These are phyloP conservation scores for Athene cunicularia DNA, from an alignment of 2,113 vertebrate genomes.

Conservation along the genomic window DNA sequence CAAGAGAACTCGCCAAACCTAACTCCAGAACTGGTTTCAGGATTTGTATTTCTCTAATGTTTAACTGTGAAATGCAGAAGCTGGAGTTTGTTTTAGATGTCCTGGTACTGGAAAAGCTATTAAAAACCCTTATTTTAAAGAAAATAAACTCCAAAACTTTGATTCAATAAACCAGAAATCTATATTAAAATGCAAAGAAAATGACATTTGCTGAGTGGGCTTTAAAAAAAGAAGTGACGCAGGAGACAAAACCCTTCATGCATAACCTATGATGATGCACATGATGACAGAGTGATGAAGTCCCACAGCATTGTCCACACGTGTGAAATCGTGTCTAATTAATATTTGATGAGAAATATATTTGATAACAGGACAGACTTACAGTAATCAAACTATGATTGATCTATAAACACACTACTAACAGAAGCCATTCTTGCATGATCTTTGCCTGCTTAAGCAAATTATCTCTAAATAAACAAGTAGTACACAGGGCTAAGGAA, in stretches of 20 bases:
- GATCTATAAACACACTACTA: constrained; percentile 56
- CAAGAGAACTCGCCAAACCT: background rate
- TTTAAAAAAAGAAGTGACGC: background rate
- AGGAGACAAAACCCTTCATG: background rate
- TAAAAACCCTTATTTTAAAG: background rate
- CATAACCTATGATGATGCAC: background rate
- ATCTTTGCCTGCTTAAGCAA: constrained; percentile 61
- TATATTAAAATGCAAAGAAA: background rate
- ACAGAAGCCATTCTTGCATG: constrained; percentile 49
- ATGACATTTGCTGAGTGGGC: background rate
- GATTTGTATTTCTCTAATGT: background rate
- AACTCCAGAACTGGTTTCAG: background rate
- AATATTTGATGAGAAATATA: constrained; percentile 73
- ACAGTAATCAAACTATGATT: constrained; percentile 72
- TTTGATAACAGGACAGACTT: constrained; percentile 71
- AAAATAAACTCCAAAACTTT: background rate
- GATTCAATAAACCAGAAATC: background rate
- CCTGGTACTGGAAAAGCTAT: background rate
- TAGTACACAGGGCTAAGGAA: constrained; percentile 29
- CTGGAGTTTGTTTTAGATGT: background rate
- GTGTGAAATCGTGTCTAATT: constrained; percentile 49
- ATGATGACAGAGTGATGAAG: background rate
- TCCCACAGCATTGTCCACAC: background rate
- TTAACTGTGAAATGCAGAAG: background rate
- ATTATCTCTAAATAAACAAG: constrained; percentile 75